Evolutionary conservation across 1,140 invertebrate species (phyloP).

Genomic region (Neodiprion fabricii): DNA sequence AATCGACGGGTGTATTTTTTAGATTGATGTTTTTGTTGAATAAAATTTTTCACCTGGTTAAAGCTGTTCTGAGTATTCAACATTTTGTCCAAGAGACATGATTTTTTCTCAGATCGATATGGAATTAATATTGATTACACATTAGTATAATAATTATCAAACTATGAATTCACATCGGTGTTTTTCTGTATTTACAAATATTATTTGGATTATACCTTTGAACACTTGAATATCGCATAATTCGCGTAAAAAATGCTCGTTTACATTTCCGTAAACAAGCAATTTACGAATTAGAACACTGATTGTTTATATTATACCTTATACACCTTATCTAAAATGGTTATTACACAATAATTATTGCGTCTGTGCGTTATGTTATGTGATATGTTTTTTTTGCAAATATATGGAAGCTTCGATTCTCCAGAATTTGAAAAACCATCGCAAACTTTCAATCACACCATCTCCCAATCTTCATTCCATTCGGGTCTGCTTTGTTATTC

Average conservation of each 20-base stretch:
- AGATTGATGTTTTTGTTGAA: too few species aligned
- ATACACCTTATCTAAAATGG: neutral
- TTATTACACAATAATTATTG: too few species aligned
- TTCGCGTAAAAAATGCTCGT: slow-evolving; percentile 2
- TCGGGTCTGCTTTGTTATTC: neutral
- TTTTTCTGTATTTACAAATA: neutral
- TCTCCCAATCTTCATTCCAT: neutral
- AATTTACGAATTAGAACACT: neutral
- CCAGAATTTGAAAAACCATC: neutral
- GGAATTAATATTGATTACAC: too few species aligned
- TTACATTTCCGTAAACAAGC: neutral
- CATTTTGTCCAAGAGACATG: too few species aligned
- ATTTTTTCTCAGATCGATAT: too few species aligned
- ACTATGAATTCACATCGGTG: slow-evolving; percentile 5
- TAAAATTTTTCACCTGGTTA: neutral
- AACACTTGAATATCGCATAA: neutral
- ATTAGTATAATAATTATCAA: neutral
- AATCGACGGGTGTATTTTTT: too few species aligned
- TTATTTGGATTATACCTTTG: neutral
- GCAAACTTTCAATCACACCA: neutral
- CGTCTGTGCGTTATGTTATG: too few species aligned
- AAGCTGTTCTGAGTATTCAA: neutral
- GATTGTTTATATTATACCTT: neutral
- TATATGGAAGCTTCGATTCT: neutral
- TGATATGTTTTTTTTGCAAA: neutral